Base-by-base conservation (phyloP, 2,888 invertebrate genomes). In the Meiosimyza platycephala region DNA sequence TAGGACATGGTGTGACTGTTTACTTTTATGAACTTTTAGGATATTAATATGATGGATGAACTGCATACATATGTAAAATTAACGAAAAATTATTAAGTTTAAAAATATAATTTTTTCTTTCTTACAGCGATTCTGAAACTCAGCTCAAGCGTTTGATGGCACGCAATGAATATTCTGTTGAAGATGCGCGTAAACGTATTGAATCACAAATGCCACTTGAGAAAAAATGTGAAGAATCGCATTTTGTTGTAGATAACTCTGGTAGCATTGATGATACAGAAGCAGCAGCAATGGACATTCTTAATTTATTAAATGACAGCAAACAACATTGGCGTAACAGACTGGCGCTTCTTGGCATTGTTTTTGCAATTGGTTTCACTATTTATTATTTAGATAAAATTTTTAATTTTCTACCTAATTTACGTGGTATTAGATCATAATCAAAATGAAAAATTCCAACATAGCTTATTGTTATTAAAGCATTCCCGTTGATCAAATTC, bases 191-290 rank as follows among this genome's bases (percentile, higher is more conserved):
- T 72, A 88, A 91, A 78, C 89, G 95, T 76, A 93, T 95, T 73
- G 88, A 88, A 33, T 90, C 92, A 9, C 95, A 95, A 88, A 93
- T 95, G 93, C 90, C 95, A 1, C 87, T 95, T 47, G 91, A 92
- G 15, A 89, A 90, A 66, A 95, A 95, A 85, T 91, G 93, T 72
- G 90, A 92, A 50, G 89, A 90, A 83, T 94, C 94, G 0, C 90
- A 95, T 82, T 94, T 92, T 85, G 92, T 95, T 1, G 91, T 95
- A 77, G 94, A 95, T 83, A 95, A 95, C 87, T 92, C 92, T 4
- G 91, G 92, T 1, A 89, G 88, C 69, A 80, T 91, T 48, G 87
- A 87, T 2, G 90, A 90, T 67, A 93, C 94, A 0, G 89, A 89
- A 80, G 86, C 89, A n/a, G 93, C 94, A 84, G 91, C 92, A 3